phyloP scores from a whole-genome alignment of 1,140 invertebrate genomes.

The Pomacea maculata region DNA sequence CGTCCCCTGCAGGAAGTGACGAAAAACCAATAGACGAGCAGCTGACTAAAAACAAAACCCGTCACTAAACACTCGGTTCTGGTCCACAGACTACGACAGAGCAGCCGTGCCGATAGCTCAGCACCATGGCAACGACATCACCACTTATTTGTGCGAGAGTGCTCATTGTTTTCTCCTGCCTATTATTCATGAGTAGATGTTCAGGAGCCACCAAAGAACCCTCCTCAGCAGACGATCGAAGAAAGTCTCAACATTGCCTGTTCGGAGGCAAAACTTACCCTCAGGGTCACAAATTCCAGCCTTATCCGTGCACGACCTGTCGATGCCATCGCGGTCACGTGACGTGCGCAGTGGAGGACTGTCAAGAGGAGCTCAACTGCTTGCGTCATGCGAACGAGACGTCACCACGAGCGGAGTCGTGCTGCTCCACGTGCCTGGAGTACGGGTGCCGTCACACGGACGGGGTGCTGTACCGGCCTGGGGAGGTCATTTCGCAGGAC shows the following conservation, averaged over 20 bases:
- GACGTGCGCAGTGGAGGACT: slow-evolving; percentile 18
- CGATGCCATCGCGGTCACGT: slow-evolving; percentile 14
- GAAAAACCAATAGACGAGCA: no score
- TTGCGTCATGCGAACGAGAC: slow-evolving; percentile 11
- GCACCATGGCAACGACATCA: no score
- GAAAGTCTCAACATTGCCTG: neutral
- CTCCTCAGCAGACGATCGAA: no score
- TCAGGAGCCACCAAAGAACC: neutral
- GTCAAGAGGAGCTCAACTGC: slow-evolving; percentile 17
- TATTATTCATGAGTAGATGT: neutral
- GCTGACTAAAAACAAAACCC: no score
- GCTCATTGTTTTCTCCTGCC: neutral
- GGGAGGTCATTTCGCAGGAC: slow-evolving; percentile 7
- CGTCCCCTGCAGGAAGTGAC: no score
- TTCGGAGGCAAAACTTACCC: neutral
- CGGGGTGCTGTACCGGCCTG: slow-evolving; percentile 17
- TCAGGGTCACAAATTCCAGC: slow-evolving; percentile 4
- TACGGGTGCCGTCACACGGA: slow-evolving; percentile 25
- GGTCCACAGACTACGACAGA: neutral
- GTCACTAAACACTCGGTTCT: no score
- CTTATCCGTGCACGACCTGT: slow-evolving; percentile 22
- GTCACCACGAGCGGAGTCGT: neutral
- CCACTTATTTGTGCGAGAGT: neutral
- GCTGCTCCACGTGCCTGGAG: slow-evolving; percentile 21
- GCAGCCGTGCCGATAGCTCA: neutral